phyloP scores from a whole-genome alignment of 1,140 invertebrate species.

The Aricia agestis region DNA sequence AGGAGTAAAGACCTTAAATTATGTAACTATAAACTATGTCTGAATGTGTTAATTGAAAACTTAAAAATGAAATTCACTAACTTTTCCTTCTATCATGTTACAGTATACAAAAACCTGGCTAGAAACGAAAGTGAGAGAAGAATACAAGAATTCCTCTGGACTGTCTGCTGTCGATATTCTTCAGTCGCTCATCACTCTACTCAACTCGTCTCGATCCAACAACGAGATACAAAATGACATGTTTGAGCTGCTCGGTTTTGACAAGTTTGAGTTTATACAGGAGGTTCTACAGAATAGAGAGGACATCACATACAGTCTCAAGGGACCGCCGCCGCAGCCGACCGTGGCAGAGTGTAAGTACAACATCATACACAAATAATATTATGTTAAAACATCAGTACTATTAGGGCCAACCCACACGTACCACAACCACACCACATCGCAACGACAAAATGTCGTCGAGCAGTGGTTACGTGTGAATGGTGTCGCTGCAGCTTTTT shows the following conservation, averaged over 20 bases:
- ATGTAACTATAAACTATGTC: no score
- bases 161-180: conserved; percentile 79
- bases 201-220: conserved; percentile 80
- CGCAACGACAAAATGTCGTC: no score
- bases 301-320: conserved; percentile 76
- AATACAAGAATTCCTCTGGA: conserved; percentile 62
- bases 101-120: conserved; percentile 79
- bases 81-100: conserved; percentile 28
- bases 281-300: conserved; percentile 84
- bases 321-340: conserved; percentile 49
- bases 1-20: no score
- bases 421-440: no score
- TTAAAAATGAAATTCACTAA: no score
- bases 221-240: conserved; percentile 91
- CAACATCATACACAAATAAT: no score
- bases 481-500: no score
- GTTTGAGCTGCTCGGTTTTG: conserved; percentile 91
- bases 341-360: conserved; percentile 57
- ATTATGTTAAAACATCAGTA: no score
- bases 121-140: conserved; percentile 76
- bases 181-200: conserved; percentile 77
- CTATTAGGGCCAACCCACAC: no score
- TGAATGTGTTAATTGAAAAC: no score
- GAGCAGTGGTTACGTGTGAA: no score
- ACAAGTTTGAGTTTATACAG: conserved; percentile 90